A percentile compares a stretch with the other conserved stretches of the same genome.
phyloP scores from a whole-genome alignment of 2,888 invertebrate genomes.

The Nudaria mundana region DNA sequence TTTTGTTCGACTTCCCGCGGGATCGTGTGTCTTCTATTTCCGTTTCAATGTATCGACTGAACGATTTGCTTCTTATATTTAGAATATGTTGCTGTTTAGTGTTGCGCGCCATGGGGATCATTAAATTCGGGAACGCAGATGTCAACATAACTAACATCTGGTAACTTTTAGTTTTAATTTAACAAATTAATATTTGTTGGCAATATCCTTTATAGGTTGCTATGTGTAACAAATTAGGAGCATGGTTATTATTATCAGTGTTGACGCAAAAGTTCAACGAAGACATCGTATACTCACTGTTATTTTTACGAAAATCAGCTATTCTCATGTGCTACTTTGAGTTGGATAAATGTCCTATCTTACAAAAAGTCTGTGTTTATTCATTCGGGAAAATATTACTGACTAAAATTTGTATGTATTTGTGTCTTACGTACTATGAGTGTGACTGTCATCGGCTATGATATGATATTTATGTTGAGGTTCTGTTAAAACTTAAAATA shows the following conservation, averaged over 20 bases:
- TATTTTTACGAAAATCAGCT: too few species aligned
- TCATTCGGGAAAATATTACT: too few species aligned
- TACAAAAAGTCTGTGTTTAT: too few species aligned
- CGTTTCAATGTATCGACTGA: constrained; percentile 72
- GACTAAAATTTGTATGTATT: too few species aligned
- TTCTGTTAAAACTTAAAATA: too few species aligned
- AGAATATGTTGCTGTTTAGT: constrained; percentile 78
- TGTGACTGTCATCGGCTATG: too few species aligned
- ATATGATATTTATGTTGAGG: too few species aligned
- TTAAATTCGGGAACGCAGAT: constrained; percentile 70
- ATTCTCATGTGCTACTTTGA: too few species aligned
- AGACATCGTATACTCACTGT: neutral
- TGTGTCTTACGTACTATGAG: too few species aligned
- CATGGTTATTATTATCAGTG: constrained; percentile 19
- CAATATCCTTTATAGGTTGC: constrained; percentile 23
- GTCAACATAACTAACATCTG: constrained; percentile 63
- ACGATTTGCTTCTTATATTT: constrained; percentile 78
- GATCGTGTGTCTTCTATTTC: constrained; percentile 80
- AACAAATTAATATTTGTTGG: constrained; percentile 42
- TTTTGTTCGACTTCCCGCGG: constrained; percentile 76
- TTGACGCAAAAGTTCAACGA: constrained; percentile 17
- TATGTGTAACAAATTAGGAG: constrained; percentile 20
- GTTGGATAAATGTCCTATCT: too few species aligned
- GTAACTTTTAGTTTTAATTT: constrained; percentile 48
- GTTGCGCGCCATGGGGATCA: constrained; percentile 69